phyloP scores from a whole-genome alignment of 2,888 invertebrate genomes.

The Tipula lateralis region DNA sequence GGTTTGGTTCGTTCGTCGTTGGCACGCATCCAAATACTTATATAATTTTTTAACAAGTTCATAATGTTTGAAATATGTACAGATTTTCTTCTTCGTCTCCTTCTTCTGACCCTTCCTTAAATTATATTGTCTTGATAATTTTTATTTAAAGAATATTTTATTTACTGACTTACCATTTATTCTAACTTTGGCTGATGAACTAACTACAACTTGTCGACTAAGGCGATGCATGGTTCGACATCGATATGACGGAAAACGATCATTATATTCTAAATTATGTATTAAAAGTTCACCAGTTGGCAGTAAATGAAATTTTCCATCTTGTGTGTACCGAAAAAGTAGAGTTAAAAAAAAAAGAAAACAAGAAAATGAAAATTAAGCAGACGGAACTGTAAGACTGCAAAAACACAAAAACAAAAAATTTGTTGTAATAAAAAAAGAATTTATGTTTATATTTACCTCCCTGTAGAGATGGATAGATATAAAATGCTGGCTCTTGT shows the following conservation, averaged over 20 bases:
- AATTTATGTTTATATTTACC: conserved; percentile 52
- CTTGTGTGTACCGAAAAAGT: conserved; percentile 48
- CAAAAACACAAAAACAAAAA: too few species aligned
- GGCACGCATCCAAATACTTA: neutral
- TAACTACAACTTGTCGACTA: conserved; percentile 65
- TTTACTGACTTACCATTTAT: conserved; percentile 58
- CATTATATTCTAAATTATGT: conserved; percentile 68
- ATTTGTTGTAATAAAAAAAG: neutral
- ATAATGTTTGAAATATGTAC: neutral
- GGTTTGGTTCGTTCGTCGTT: neutral
- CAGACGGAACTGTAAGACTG: neutral
- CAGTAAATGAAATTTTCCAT: conserved; percentile 70
- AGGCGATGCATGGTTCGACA: conserved; percentile 70
- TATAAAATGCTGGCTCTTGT: conserved; percentile 67
- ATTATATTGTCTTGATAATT: neutral
- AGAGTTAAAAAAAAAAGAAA: neutral
- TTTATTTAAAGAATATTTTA: neutral
- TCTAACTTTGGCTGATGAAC: conserved; percentile 63
- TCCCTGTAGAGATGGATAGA: conserved; percentile 70
- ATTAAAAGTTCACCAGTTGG: conserved; percentile 69
- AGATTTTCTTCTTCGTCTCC: neutral
- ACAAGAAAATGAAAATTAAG: neutral
- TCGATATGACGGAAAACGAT: conserved; percentile 66
- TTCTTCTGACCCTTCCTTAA: too few species aligned
- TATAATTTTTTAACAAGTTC: neutral